Evolutionary conservation across 1,140 invertebrate genomes (phyloP), one percentile per base, ranked within the genome.

Genomic region (Mesaphorura yosii): DNA sequence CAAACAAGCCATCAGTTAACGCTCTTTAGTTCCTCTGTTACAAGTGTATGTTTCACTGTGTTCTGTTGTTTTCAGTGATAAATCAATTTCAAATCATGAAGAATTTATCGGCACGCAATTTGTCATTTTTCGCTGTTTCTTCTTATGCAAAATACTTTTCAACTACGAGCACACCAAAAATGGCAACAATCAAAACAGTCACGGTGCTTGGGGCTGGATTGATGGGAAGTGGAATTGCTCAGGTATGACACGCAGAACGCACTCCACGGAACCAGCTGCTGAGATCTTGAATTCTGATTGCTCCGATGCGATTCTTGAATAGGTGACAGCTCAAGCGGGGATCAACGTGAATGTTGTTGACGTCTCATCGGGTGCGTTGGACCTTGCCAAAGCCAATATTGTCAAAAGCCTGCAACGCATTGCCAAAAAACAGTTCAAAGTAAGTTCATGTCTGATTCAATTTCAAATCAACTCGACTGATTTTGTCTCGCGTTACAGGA

Each of bases 171-270:
- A n/a, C n/a, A n/a, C n/a, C n/a, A n/a, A n/a, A n/a, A n/a, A n/a
- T n/a, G n/a, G n/a, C n/a, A n/a, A 25, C 44, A 26, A 80, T 90
- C 44, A 86, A 88, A 67, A 79, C 86, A 75, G 78, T 91, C 26
- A 84, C 84, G 14, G 76, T 92, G 38, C 81, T 92, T 59, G 88
- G 88, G 20, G 80, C 84, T 57, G 88, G 88, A 20, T 68, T 89
- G 1, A 92, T 92, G 85, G 85, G 85, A 17, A 79, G 82, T 38
- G 83, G 83, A 27, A 91, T 92, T 66, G 87, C 88, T 48, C 87
- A 93, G 78, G 85, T 87, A 73, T 66, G 63, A 66, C 12, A n/a
- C n/a, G n/a, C n/a, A 73, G n/a, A n/a, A n/a, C n/a, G n/a, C n/a
- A n/a, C n/a, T 14, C 6, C 44, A 25, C 22, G 48, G 49, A 17